Evolutionary conservation across 2,797 vertebrate species (phyloP), one percentile per base, ranked within the genome.

Genomic region (Coccyzus lansbergi): DNA sequence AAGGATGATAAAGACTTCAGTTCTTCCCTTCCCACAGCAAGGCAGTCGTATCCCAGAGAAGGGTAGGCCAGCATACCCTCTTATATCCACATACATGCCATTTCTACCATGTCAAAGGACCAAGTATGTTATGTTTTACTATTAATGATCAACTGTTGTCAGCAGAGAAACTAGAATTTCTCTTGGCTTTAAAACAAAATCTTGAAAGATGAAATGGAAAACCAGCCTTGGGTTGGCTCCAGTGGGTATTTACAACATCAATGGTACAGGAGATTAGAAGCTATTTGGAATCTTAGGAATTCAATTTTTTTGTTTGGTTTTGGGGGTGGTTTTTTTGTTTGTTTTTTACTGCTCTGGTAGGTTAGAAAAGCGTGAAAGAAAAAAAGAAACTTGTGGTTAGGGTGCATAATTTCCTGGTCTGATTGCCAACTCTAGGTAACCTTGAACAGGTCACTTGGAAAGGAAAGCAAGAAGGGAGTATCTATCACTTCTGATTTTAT

Each of bases 131-230:
- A 59, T 44, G 25, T 76, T 95, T 84, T 92, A 38, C 21, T 16
- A 49, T 92, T 94, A 95, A 93, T 88, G 76, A 93, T 94, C 96
- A 94, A 91, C 86, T 63, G 28, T 68, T 76, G 68, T 89, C 72
- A 83, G 40, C 22, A 56, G 63, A 90, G 48, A 65, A 95, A 80
- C 53, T 60, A 88, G 49, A 58, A 93, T 95, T 89, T 36, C 40
- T 71, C 79, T 59, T 74, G 38, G 26, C 42, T 90, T 93, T 58
- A 1, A 56, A 65, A 83, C 86, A 5, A 67, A 31, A 26, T 17
- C 68, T 85, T 72, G 82, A 91, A 81, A 84, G 51, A 90, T 71
- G 34, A 89, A 88, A 80, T 52, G 36, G 65, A 80, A 96, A 87
- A 80, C 26, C 59, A 72, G 68, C 22, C 44, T 93, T 77, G 55